These are phyloP conservation scores for Tupiocoris notatus DNA, from an alignment of 2,888 invertebrate genomes.

Conservation along the genomic window DNA sequence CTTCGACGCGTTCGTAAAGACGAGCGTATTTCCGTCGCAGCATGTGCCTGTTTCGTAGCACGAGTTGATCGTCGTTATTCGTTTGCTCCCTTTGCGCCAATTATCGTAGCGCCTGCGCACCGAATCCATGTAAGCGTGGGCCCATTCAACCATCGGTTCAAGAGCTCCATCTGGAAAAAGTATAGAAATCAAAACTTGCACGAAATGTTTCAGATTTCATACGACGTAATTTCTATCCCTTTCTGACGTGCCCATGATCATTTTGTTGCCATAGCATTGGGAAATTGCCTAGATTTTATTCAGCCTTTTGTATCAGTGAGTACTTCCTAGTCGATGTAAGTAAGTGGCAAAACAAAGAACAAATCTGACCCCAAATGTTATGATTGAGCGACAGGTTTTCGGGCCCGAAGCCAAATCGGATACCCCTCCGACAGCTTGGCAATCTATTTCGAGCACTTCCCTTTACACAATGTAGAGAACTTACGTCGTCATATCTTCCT, in stretches of 20 bases:
- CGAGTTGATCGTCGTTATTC: slow-evolving; percentile 35
- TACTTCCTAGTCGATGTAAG: too few species aligned
- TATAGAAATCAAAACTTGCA: too few species aligned
- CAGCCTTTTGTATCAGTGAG: too few species aligned
- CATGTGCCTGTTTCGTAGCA: slow-evolving; percentile 33
- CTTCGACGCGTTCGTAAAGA: slow-evolving; percentile 41
- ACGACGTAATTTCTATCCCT: too few species aligned
- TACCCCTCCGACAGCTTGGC: background rate
- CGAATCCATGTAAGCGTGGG: slow-evolving; percentile 40
- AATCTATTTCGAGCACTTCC: background rate
- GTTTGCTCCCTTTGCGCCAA: slow-evolving; percentile 42
- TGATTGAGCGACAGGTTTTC: background rate
- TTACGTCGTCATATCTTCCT: too few species aligned
- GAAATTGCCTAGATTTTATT: too few species aligned
- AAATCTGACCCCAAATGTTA: background rate
- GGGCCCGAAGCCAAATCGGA: background rate
- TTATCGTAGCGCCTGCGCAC: slow-evolving; percentile 39
- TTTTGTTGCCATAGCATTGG: too few species aligned
- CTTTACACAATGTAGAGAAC: background rate
- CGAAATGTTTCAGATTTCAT: too few species aligned
- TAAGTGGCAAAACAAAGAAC: background rate
- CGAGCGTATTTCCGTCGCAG: slow-evolving; percentile 37
- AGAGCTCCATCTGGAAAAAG: slow-evolving; percentile 36
- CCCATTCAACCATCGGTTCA: slow-evolving; percentile 44
- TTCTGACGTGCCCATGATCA: too few species aligned